Base-by-base conservation (phyloP, 2,888 invertebrate genomes). In the Falcaria lacertinaria region DNA sequence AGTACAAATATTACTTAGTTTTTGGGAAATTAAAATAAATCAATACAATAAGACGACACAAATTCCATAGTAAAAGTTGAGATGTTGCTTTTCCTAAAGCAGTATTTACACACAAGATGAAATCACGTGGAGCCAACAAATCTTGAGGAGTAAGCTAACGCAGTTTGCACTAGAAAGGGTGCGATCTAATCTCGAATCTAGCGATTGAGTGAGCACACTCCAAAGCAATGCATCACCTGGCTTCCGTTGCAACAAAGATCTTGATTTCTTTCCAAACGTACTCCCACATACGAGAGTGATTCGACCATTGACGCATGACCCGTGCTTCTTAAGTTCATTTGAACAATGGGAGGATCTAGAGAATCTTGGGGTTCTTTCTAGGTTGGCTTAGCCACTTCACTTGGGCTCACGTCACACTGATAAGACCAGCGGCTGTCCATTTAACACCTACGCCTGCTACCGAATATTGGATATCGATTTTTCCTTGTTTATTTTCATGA, bases 191-290 rank as follows among this genome's bases (percentile, higher is more conserved):
- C 86, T 84, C 58, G 53, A 52, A 74, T 74, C 74, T 68, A 54
- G 69, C 79, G 77, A 85, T 85, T 77, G 85, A 80, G 72, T 68
- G 72, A 74, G 64, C 68, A 69, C 62, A 70, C 69, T 74, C 65
- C 59, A 60, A 60, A 60, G 81, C 77, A 78, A 88, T 87, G 83
- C 84, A 87, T 88, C 85, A 87, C 83, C 78, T 77, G 69, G 81
- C 86, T 88, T 86, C 85, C 86, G 83, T 78, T 84, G 80, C 81
- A 81, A 72, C 76, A 64, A 60, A 66, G 69, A 86, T 87, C 86
- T 85, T 86, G 87, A 88, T 87, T 78, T 74, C 79, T 76, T 77
- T 76, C 69, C 72, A 77, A 81, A 80, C 74, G 72, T 78, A 79
- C 83, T 82, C 86, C 86, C 81, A 85, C 84, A 77, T 80, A 71